Conservation (phyloP, 2,888 invertebrate species). For the Meganola albula region DNA sequence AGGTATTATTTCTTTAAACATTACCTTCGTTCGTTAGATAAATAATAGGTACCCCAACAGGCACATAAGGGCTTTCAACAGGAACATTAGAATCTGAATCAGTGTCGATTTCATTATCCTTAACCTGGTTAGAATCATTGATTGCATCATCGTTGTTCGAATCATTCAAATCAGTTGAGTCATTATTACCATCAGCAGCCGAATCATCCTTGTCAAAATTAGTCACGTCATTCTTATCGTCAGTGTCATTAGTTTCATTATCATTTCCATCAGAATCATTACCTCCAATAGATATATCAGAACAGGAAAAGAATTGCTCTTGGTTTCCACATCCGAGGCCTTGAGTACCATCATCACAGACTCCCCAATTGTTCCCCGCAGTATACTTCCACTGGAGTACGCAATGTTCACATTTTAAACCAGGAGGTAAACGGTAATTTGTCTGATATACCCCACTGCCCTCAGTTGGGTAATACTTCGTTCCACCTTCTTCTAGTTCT, state of each 20-base stretch:
- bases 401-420: constrained; percentile 85
- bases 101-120: not conserved
- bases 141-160: not conserved
- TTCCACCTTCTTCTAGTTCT: constrained; percentile 70
- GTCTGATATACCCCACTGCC: constrained; percentile 84
- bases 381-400: constrained; percentile 92
- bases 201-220: not conserved
- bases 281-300: constrained; percentile 84
- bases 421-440: constrained; percentile 77
- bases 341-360: constrained; percentile 81
- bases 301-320: constrained; percentile 89
- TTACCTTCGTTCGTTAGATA: not conserved
- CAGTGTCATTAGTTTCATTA: not conserved
- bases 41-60: not conserved
- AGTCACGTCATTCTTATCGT: not conserved
- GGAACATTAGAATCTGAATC: not conserved
- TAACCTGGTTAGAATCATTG: not conserved
- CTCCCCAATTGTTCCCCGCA: constrained; percentile 91
- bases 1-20: no score
- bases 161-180: not conserved
- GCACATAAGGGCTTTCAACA: not conserved
- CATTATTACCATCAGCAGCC: not conserved
- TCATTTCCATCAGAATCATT: constrained; percentile 7
- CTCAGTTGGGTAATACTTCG: constrained; percentile 80
- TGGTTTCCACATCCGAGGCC: constrained; percentile 91